phyloP scores from a whole-genome alignment of 2,113 vertebrate genomes.

The Dasyprocta punctata region DNA sequence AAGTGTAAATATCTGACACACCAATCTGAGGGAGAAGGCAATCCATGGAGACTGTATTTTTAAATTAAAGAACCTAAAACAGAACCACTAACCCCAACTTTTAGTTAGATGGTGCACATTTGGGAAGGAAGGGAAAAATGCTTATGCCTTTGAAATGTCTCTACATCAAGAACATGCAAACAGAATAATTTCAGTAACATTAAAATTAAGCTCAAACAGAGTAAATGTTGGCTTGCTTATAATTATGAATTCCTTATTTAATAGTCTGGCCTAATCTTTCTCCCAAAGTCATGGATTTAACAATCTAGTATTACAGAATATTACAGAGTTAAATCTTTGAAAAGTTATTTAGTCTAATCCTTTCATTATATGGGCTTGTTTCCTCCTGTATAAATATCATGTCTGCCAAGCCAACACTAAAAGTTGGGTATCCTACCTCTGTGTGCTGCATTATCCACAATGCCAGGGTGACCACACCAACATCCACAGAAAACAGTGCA shows the following conservation, averaged over 20 bases:
- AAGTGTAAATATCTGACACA: not conserved
- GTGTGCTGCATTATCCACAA: not conserved
- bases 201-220: not conserved
- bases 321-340: not conserved
- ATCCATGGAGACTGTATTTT: not conserved
- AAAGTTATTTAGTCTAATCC: not conserved
- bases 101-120: not conserved
- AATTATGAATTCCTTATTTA: slow-evolving; percentile 38
- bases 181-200: not conserved
- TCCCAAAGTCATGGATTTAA: not conserved
- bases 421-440: not conserved
- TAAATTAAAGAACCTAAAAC: not conserved
- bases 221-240: not conserved
- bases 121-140: not conserved
- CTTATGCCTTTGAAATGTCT: not conserved
- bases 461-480: not conserved
- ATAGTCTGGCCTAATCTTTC: not conserved
- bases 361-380: too few species aligned
- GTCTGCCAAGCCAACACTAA: not conserved
- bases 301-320: not conserved
- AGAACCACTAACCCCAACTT: not conserved
- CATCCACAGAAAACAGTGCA: not conserved
- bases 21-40: not conserved
- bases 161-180: not conserved
- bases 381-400: too few species aligned